Conservation (phyloP, 1,140 invertebrate species). For the Drosophila littoralis region DNA sequence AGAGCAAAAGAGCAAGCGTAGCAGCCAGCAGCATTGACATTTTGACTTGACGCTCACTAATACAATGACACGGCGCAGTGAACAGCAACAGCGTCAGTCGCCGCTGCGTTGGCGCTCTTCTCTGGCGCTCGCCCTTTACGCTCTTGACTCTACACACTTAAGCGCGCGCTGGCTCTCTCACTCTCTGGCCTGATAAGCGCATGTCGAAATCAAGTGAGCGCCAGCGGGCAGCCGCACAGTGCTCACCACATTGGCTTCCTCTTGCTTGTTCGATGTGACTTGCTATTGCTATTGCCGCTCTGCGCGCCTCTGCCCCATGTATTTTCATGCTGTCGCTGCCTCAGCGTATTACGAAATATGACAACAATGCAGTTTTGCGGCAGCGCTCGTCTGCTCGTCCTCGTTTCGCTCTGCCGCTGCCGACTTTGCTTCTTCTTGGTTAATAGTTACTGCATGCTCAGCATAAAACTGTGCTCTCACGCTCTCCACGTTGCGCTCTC, state of each 20-base stretch:
- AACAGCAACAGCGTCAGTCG: slow-evolving; percentile 24
- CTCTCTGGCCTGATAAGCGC: slow-evolving; percentile 57
- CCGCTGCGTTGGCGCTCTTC: slow-evolving; percentile 76
- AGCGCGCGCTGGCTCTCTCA: slow-evolving; percentile 14
- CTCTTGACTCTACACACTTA: slow-evolving; percentile 30
- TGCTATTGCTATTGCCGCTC: slow-evolving; percentile 33
- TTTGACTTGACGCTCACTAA: slow-evolving; percentile 46
- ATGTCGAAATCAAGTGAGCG: slow-evolving; percentile 60
- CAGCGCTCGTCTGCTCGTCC: slow-evolving; percentile 56
- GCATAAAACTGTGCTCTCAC: slow-evolving; percentile 48
- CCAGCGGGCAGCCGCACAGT: slow-evolving; percentile 17
- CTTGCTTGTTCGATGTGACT: slow-evolving; percentile 54
- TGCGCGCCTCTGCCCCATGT: slow-evolving; percentile 6
- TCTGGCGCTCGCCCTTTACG: slow-evolving; percentile 19
- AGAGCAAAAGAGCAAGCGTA: slow-evolving; percentile 15
- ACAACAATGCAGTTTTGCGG: slow-evolving; percentile 81
- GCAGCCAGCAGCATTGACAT: slow-evolving; percentile 56
- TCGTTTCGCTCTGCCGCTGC: slow-evolving; percentile 70
- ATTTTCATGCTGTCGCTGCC: slow-evolving; percentile 50
- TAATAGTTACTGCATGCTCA: slow-evolving; percentile 54
- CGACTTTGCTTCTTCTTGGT: slow-evolving; percentile 34
- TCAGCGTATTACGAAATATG: slow-evolving; percentile 83
- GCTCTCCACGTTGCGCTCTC: slow-evolving; percentile 29
- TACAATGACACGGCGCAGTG: background rate
- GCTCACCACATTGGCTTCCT: slow-evolving; percentile 52